Evolutionary conservation across 2,888 invertebrate species (phyloP), one percentile per base, ranked within the genome.

Genomic region (Pemphredon lugubris): DNA sequence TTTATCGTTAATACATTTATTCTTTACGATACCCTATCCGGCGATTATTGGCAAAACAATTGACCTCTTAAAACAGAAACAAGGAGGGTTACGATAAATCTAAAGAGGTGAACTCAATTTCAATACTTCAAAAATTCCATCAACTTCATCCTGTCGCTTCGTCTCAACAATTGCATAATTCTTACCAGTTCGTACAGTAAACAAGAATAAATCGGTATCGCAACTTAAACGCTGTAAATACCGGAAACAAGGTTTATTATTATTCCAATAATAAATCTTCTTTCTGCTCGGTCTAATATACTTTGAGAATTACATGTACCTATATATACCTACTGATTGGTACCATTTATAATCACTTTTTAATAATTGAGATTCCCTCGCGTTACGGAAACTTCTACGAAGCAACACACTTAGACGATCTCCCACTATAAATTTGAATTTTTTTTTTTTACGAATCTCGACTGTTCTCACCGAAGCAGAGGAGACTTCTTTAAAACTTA

Each of bases 401-500:
- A 65, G 59, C 51, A 39, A 66, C 34, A 68, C 71, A 58, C 18
- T 60, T 63, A 63, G 21, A 61, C 53, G 53, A 68, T 63, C 21
- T 30, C 13, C 1, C 20, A 34, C 18, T n/a, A 26, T 37, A 50
- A 50, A 26, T 20, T 13, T 16, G 3, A 7, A 40, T 2, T 16
- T 30, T 7, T 32, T 39, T 2, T 16, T 30, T 7, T 32, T 39
- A 32, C 26, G 23, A 20, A n/a, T 44, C 11, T 57, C 40, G 21
- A 23, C 20, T 58, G 34, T n/a, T n/a, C 37, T 53, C 16, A 18
- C 18, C 1, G 37, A 51, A 71, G 60, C 45, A 26, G 18, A 5
- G 20, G 18, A 54, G 23, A 42, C n/a, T 26, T 5, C 26, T 26
- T 26, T 7, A 26, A 26, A 26, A 26, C 26, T 6, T 71, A 73